Evolutionary conservation across 2,797 vertebrate genomes (phyloP).

Genomic region (Apogon hyalosoma): DNA sequence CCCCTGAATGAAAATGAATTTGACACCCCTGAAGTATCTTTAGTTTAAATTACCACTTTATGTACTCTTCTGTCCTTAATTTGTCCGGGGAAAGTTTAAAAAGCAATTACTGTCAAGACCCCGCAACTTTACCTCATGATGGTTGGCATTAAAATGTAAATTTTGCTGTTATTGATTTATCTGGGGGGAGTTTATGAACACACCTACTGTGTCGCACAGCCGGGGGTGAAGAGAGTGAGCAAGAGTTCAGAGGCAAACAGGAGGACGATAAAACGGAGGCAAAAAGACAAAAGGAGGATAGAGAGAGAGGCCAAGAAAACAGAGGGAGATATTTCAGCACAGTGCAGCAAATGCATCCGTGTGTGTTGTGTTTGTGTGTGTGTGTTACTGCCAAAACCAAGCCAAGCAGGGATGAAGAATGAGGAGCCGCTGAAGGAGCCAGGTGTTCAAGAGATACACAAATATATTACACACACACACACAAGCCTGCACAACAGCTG

Average conservation of each 20-base stretch:
- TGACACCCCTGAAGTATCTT: too few species aligned
- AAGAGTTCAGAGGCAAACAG: constrained; percentile 26
- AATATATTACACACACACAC: constrained; percentile 1
- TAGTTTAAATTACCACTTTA: background rate
- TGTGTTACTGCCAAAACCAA: constrained; percentile 47
- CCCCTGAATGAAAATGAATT: too few species aligned
- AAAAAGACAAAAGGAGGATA: background rate
- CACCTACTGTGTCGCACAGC: constrained; percentile 31
- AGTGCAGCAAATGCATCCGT: constrained; percentile 19
- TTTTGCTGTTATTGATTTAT: constrained; percentile 35
- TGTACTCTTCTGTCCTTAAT: constrained; percentile 20
- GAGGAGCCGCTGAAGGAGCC: constrained; percentile 46
- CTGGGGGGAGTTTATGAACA: constrained; percentile 21
- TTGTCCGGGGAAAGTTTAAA: constrained; percentile 19
- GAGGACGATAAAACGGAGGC: constrained; percentile 7
- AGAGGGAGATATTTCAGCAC: constrained; percentile 14
- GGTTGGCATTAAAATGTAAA: constrained; percentile 47
- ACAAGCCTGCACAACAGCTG: constrained; percentile 36
- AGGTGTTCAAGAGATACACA: constrained; percentile 52
- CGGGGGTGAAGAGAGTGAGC: constrained; percentile 12
- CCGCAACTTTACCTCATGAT: constrained; percentile 5
- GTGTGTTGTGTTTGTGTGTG: constrained; percentile 13
- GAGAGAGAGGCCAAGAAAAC: constrained; percentile 11
- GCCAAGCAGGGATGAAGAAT: constrained; percentile 68
- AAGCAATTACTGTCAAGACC: constrained; percentile 31